Conservation (phyloP, 2,797 vertebrate genomes). For the Pangasius macronema region DNA sequence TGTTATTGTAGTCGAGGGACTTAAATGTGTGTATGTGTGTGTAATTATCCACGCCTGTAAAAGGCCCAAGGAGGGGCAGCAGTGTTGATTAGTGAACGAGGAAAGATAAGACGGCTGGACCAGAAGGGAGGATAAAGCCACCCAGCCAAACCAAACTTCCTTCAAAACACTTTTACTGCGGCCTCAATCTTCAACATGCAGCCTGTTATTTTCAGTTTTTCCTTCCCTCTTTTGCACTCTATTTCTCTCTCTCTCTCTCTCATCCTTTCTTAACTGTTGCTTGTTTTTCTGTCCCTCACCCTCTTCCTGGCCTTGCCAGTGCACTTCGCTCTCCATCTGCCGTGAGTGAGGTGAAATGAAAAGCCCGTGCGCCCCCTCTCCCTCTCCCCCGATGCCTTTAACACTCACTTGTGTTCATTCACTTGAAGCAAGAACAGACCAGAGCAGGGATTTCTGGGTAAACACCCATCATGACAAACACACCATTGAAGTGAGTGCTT, state of each 20-base stretch:
- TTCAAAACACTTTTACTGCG: slow-evolving; percentile 44
- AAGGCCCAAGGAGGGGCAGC: slow-evolving; percentile 5
- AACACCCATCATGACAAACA: slow-evolving; percentile 18
- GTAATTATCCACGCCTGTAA: slow-evolving; percentile 45
- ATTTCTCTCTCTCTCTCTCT: not conserved
- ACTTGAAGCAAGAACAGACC: slow-evolving; percentile 20
- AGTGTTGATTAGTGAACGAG: slow-evolving; percentile 38
- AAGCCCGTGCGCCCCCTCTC: not conserved
- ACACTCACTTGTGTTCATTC: slow-evolving; percentile 41
- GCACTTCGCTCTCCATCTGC: not conserved
- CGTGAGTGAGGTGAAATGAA: slow-evolving; percentile 25
- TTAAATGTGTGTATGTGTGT: not conserved
- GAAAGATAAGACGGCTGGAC: slow-evolving; percentile 44
- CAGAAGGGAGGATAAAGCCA: slow-evolving; percentile 37
- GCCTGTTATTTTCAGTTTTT: slow-evolving; percentile 21
- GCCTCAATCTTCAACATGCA: slow-evolving; percentile 23
- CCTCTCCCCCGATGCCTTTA: slow-evolving; percentile 8
- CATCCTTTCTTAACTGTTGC: slow-evolving; percentile 1
- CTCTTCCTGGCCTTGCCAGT: not conserved
- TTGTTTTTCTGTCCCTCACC: slow-evolving; percentile 26
- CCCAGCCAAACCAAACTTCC: slow-evolving; percentile 54
- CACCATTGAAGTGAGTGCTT: slow-evolving; percentile 27
- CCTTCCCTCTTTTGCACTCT: not conserved
- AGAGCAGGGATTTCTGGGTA: slow-evolving; percentile 15
- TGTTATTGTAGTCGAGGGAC: slow-evolving; percentile 51